Base-by-base conservation (phyloP, 2,113 vertebrate species). In the Oxygymnocypris stewartii region DNA sequence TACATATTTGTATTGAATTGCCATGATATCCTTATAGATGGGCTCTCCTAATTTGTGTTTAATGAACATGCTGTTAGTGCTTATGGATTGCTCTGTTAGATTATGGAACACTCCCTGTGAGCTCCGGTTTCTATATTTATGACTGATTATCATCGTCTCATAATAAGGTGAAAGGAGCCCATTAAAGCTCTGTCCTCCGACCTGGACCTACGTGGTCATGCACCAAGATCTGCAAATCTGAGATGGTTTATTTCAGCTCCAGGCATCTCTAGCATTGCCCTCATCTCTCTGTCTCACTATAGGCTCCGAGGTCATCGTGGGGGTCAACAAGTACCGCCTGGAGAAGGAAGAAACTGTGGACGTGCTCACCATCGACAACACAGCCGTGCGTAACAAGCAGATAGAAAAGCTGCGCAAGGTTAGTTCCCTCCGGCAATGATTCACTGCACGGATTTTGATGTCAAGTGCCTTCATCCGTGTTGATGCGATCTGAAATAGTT, bases 261-360 rank as follows among this genome's bases (percentile, higher is more conserved):
- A 25, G 54, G 51, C 6, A 4, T 51, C 13, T 61, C 2, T 54
- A 61, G 28, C 11, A 35, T 59, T n/a, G n/a, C n/a, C n/a, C n/a
- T n/a, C n/a, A 3, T 12, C 73, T 63, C 59, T 28, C 6, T 78
- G 3, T 40, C 6, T 25, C 14, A 14, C n/a, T 67, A 18, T 51
- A 99, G 98, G 97, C 65, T 93, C 96, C 75, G 97, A 99, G 92
- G 97, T 99, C 61, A 99, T 99, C 71, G 98, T 99, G 20, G 98
- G 98, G 25, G 98, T 99, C 84, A 99, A 99, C 93, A 99, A 98
- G 87, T 96, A 99, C 92, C 96, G 98, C 13, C 92, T 99, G 85
- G 96, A 96, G 71, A 97, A 96, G 76, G 98, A 99, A 90, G 98
- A 99, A 81, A 84, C 94, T 0, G 97, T 99, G 0, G 98, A 99